Base-by-base conservation (phyloP, 2,797 vertebrate species). In the Rhabdophis nuchalis region DNA sequence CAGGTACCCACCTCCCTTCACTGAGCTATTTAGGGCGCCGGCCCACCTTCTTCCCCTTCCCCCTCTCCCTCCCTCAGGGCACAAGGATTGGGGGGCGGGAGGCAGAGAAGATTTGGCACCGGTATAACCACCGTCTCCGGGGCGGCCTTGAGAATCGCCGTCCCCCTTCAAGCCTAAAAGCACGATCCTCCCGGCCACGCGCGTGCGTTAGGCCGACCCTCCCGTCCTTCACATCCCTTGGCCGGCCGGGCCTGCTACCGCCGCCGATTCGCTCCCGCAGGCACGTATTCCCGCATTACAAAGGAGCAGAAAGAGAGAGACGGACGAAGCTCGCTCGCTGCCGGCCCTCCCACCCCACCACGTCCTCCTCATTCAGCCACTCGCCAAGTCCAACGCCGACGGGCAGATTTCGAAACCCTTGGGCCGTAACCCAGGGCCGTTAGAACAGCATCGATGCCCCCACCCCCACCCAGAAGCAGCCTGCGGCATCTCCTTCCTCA, bases 1-100 rank as follows among this genome's bases (percentile, higher is more conserved):
- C 86, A 29, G 60, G 52, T 11, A 87, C 52, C 52, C 53, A 87
- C 52, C 53, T 68, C 20, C 10, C 10, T 16, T 27, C 2, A 13
- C 16, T 4, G 46, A 10, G 58, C 29, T 18, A 36, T 54, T 53
- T 50, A 29, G 68, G 32, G 41, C 4, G 54, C 5, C 12, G 41
- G 12, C 54, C 64, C 53, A 88, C 27, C 29, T 72, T 4, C 0
- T 23, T 2, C 52, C 41, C 32, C 2, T 12, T 23, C 4, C 52
- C 41, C 32, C 2, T 12, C 6, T 12, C 7, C 4, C 29, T 12
- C 4, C 1, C 1, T n/a, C 10, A 8, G 29, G 7, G 10, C 23
- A 52, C 14, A 7, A 7, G 0, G 1, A 29, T n/a, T n/a, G n/a
- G 46, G 46, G 3, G 1, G 41, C 2, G 27, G 20, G 85, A 1